Evolutionary conservation across 2,797 vertebrate species (phyloP), one percentile per base, ranked within the genome.

Genomic region (Neoniphon sammara): DNA sequence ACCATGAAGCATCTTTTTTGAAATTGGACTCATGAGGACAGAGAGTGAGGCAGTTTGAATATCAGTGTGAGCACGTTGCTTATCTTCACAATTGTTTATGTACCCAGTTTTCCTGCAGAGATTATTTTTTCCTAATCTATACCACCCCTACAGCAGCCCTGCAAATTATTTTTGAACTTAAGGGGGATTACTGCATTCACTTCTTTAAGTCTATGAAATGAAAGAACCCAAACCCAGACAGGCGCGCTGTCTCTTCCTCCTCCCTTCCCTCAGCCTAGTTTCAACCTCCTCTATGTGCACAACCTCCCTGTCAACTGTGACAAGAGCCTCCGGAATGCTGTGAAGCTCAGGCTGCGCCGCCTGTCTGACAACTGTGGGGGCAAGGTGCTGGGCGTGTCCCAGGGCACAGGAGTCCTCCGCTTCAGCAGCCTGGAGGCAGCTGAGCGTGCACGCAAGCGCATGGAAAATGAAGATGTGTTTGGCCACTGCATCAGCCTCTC

Each of bases 391-490:
- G 97, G 96, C 54, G 91, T 99, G 81, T 94, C 96, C 1, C 95
- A 96, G 49, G 95, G 96, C 93, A 93, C 94, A 0, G 98, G 96
- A 0, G 95, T 98, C 79, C 97, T 99, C 52, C 96, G 98, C 42
- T 99, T 99, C 76, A 84, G 96, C 82, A 98, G 93, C 88, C 93
- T 93, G 1, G 97, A 97, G 2, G 97, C 96, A 0, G 98, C 98
- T 0, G 95, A 96, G 2, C 96, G 98, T 0, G 98, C 98, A 49
- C 94, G 94, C 84, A 98, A 98, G 88, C 94, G 98, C 77, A 99
- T 99, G 97, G 97, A 98, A 84, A 98, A 98, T 3, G 98, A 99
- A 88, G 98, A 99, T 14, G 98, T 99, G 55, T 98, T 97, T 88
- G 98, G 98, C 60, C 96, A 91, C 81, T 93, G 95, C 87, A 98